Evolutionary conservation across 1,140 invertebrate genomes (phyloP).

Genomic region (Drosophila subobscura): DNA sequence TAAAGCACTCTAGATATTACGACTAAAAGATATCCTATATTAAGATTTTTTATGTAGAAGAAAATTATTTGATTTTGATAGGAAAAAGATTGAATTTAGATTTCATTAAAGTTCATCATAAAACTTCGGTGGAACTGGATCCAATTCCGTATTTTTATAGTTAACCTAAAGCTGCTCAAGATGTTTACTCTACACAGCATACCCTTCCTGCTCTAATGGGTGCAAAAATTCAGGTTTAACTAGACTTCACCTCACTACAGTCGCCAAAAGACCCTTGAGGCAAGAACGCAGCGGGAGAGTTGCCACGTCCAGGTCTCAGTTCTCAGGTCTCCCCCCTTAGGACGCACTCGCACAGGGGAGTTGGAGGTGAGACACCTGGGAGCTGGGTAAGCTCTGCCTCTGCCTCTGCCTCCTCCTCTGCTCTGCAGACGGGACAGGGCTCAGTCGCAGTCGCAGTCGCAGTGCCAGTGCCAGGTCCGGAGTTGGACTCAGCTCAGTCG

Average conservation of each 20-base stretch:
- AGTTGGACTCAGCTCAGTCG: slow-evolving; percentile 23
- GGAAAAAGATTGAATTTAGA: background rate
- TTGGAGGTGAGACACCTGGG: slow-evolving; percentile 33
- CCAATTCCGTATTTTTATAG: background rate
- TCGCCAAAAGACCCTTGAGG: slow-evolving; percentile 5
- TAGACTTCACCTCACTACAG: slow-evolving; percentile 39
- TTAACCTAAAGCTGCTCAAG: background rate
- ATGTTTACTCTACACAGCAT: background rate
- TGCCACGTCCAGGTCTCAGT: background rate
- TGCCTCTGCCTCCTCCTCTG: slow-evolving; percentile 20
- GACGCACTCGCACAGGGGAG: slow-evolving; percentile 33
- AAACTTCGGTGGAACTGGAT: background rate
- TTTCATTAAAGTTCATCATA: background rate
- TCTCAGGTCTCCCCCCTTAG: slow-evolving; percentile 15
- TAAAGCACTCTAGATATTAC: background rate
- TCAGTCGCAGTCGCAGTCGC: no score
- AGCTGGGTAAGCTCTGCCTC: slow-evolving; percentile 35
- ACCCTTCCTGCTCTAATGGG: slow-evolving; percentile 4
- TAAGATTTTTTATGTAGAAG: background rate
- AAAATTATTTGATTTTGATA: background rate
- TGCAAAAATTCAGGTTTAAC: slow-evolving; percentile 69
- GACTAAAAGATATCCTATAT: slow-evolving; percentile 3
- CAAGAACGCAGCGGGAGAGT: slow-evolving; percentile 21
- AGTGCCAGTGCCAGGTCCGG: background rate
- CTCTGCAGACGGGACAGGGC: background rate